These are phyloP conservation scores for Coleophora deauratella DNA, from an alignment of 2,888 invertebrate genomes.

Conservation along the genomic window DNA sequence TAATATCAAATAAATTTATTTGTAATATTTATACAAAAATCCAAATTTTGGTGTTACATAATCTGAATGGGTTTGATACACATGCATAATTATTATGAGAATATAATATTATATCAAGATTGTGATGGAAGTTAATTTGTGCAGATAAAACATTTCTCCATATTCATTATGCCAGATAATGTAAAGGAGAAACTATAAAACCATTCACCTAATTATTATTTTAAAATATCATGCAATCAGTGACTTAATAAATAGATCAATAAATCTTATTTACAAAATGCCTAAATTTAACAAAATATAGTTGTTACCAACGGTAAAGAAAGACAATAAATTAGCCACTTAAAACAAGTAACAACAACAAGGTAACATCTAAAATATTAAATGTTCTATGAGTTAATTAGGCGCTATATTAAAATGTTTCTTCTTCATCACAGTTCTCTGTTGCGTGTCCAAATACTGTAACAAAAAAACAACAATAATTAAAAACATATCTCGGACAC, in stretches of 20 bases:
- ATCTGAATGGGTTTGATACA: too few species aligned
- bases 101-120: conserved; percentile 44
- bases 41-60: conserved; percentile 39
- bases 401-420: conserved; percentile 78
- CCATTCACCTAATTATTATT: conserved; percentile 48
- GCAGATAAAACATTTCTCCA: conserved; percentile 49
- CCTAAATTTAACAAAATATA: conserved; percentile 43
- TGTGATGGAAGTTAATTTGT: conserved; percentile 53
- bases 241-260: conserved; percentile 40
- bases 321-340: conserved; percentile 54
- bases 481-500: too few species aligned
- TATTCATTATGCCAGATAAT: conserved; percentile 63
- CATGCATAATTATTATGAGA: background rate
- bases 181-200: conserved; percentile 50
- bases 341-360: conserved; percentile 61
- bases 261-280: conserved; percentile 58
- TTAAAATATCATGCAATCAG: conserved; percentile 46
- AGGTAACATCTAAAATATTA: conserved; percentile 62
- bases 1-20: conserved; percentile 22
- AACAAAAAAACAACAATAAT: conserved; percentile 38
- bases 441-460: conserved; percentile 93
- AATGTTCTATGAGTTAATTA: conserved; percentile 27
- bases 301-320: conserved; percentile 48
- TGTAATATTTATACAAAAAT: conserved; percentile 22
- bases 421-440: conserved; percentile 88